phyloP scores from a whole-genome alignment of 2,797 vertebrate genomes.

The Diplodus puntazzo region DNA sequence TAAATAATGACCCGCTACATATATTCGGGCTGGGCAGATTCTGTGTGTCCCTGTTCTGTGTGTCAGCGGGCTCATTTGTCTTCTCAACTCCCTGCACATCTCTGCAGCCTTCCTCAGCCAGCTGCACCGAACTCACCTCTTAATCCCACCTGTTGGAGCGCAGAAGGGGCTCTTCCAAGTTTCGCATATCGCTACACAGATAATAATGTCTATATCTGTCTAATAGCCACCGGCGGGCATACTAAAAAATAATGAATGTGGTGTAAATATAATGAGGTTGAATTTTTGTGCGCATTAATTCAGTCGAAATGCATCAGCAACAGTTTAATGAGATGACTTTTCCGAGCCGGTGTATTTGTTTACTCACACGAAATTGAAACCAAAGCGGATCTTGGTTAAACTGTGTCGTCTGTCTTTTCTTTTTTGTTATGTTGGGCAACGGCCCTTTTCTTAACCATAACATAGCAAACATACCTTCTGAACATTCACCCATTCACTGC shows the following conservation, averaged over 20 bases:
- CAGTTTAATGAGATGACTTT: slow-evolving; percentile 12
- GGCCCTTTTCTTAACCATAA: slow-evolving; percentile 21
- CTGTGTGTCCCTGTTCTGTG: slow-evolving; percentile 4
- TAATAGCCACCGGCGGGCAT: not conserved
- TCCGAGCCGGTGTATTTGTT: slow-evolving; percentile 15
- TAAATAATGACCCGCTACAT: not conserved
- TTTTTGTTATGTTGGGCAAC: slow-evolving; percentile 15
- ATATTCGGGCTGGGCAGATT: not conserved
- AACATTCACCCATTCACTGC: slow-evolving; percentile 26
- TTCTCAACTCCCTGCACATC: slow-evolving; percentile 8
- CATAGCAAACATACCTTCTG: slow-evolving; percentile 14
- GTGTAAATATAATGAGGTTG: slow-evolving; percentile 23
- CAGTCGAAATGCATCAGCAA: not conserved
- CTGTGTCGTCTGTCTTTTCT: not conserved
- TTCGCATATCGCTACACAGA: slow-evolving; percentile 15
- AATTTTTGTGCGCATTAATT: not conserved
- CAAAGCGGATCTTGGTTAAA: not conserved
- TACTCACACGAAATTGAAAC: not conserved
- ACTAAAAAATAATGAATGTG: slow-evolving; percentile 11
- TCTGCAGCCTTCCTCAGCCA: not conserved
- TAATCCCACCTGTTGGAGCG: slow-evolving; percentile 21
- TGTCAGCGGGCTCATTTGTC: slow-evolving; percentile 21
- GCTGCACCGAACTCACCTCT: not conserved
- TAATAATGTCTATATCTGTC: slow-evolving; percentile 10
- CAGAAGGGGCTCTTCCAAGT: not conserved